Evolutionary conservation across 2,113 vertebrate genomes (phyloP), one percentile per base, ranked within the genome.

Genomic region (Xenotilapia flavipinnis): DNA sequence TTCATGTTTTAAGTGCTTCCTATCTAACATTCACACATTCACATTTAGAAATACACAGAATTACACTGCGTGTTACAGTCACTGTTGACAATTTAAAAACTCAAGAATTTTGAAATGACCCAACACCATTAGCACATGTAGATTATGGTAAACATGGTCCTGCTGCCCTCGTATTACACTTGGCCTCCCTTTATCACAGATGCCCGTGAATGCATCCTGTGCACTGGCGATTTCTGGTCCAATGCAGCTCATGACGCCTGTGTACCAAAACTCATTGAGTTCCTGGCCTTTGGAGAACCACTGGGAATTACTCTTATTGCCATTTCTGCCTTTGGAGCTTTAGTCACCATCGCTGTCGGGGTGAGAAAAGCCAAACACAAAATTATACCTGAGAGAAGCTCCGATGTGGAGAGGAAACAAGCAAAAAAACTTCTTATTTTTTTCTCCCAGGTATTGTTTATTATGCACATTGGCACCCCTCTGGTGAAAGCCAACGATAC

Each of bases 221-320:
- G 97, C 31, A 62, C 17, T 14, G 95, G 95, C n/a, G 97, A 98
- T 53, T 93, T 96, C 87, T 97, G 97, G 97, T 97, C 97, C 82
- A 97, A 98, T 36, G 80, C 89, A 0, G 94, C 95, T 23, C 97
- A 94, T 45, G 97, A 96, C 2, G 19, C 95, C 81, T 97, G 97
- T 47, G 89, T 97, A 4, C 94, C 94, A 19, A 97, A 97, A 85
- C 96, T 96, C 83, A 97, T 98, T 12, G 97, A 98, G 91, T 98
- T 97, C 90, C 95, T 98, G 38, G 97, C 94, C 79, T 98, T 97
- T 7, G 90, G 95, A 11, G 97, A 98, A 81, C 95, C 97, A 3
- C 91, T 98, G 87, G 97, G 97, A 5, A 97, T 97, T 86, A 97
- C 96, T 0, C 91, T 98, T 58, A 97, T 97, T 3, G 95, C 87